Evolutionary conservation across 2,888 invertebrate species (phyloP).

Genomic region (Eremobia ochroleuca): DNA sequence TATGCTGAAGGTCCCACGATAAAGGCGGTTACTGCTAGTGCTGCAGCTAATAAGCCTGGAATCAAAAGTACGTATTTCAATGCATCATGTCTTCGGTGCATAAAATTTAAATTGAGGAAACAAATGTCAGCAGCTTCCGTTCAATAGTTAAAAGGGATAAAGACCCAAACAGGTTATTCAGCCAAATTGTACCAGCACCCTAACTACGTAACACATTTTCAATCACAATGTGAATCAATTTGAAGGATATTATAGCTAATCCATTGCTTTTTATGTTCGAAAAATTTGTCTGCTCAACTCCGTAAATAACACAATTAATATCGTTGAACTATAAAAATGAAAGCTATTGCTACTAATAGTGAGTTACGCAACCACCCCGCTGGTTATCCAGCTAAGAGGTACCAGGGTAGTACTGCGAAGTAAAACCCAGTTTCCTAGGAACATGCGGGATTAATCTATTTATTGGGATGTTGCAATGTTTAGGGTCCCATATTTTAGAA

Average conservation of each 20-base stretch:
- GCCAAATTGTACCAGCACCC: background rate
- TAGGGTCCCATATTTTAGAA: background rate
- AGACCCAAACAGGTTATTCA: background rate
- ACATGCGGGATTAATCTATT: background rate
- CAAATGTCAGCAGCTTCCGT: background rate
- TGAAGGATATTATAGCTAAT: background rate
- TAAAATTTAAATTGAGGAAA: background rate
- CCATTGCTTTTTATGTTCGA: background rate
- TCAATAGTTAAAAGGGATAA: background rate
- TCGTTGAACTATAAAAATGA: background rate
- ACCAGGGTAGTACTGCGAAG: background rate
- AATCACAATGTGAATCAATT: background rate
- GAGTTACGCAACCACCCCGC: background rate
- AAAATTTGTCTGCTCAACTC: background rate
- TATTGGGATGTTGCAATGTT: too few relatives aligned
- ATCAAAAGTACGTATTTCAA: conserved; percentile 21
- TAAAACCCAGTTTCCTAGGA: background rate
- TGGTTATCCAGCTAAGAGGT: background rate
- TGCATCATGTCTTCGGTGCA: background rate
- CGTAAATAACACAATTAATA: background rate
- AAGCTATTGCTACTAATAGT: background rate
- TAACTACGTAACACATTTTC: background rate
- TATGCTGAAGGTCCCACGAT: background rate
- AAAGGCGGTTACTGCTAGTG: background rate
- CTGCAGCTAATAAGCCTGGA: conserved; percentile 22